Base-by-base conservation (phyloP, 1,140 invertebrate genomes). In the Cyrtorhinus lividipennis region DNA sequence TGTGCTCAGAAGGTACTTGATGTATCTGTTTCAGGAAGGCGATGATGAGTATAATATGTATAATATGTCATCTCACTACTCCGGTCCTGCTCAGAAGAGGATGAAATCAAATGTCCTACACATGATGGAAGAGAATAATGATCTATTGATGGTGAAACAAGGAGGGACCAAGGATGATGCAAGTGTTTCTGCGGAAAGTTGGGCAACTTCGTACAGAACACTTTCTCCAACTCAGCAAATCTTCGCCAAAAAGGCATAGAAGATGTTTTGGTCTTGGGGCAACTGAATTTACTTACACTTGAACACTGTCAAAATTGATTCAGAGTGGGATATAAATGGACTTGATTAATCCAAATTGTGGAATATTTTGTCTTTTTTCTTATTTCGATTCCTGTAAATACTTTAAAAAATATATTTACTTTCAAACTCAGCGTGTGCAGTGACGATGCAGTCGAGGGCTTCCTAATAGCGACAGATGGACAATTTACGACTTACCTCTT, bases 121-220 rank as follows among this genome's bases (percentile, higher is more conserved):
- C 20, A 15, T 53, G 20, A 15, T 22, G 20, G 48, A 53, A 12
- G 20, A 22, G 48, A 53, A 20, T 8, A 53, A 53, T 53, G 48
- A 53, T 53, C 10, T 53, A 53, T 53, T 53, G 48, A n/a, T 53
- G 48, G 20, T 10, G 48, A 12, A 53, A 53, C 48, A 13, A 22
- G n/a, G n/a, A n/a, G n/a, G n/a, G n/a, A 53, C 10, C 20, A 53
- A 53, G 20, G 48, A 53, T 53, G 48, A 53, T 5, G 48, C 48
- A 53, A 53, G 48, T 53, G 48, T 53, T 8, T 53, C 5, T 53
- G 48, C 48, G 20, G 48, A 53, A 53, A 53, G 48, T 53, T 53
- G 48, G 48, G 48, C 48, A 5, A 53, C 48, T 53, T 53, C 48
- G 20, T 53, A 15, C 20, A 53, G 48, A 53, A 53, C 10, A 53